Base-by-base conservation (phyloP, 2,797 vertebrate species). In the Zalophus californianus region DNA sequence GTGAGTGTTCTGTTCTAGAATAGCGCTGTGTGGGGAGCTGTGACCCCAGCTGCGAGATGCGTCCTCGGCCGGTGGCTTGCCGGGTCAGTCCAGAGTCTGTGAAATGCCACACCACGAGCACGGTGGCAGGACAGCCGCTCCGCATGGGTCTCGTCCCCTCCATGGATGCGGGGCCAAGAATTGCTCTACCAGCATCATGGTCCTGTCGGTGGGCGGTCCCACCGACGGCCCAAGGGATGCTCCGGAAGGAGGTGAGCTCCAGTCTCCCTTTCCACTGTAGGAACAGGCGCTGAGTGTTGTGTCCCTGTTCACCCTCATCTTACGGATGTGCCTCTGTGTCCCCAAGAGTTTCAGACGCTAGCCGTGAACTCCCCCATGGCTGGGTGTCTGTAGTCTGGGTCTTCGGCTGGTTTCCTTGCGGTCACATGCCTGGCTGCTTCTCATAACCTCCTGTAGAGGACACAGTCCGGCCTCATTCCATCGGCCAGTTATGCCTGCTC, bases 361-460 rank as follows among this genome's bases (percentile, higher is more conserved):
- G 35, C 68, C 12, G 11, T 38, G 21, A 23, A 23, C 35, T 23
- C 2, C 21, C 70, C 0, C 7, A 29, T 48, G 44, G 21, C 78
- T 83, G 32, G 48, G 77, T 92, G 89, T 89, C 72, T 85, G 29
- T 29, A 32, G 29, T 77, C 70, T 78, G 54, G 60, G 60, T 32
- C 72, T 72, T n/a, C 56, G 80, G 25, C 18, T 7, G 52, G 50
- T 58, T 90, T 94, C 91, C n/a, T 8, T 32, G 16, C 1, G 41
- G 25, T 78, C 29, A 10, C 8, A 56, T 44, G 56, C 14, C 62
- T 92, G 70, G 25, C 4, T 82, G 15, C 5, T 86, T 15, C n/a
- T 25, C 13, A 16, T 70, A 60, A n/a, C 15, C 3, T 25, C 56
- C 9, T 16, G 11, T 56, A 50, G 75, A 44, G 54, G 72, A 29